Percentiles rank a stretch among this genome's conserved stretches.
These are phyloP conservation scores for Caerostris darwini DNA, from an alignment of 1,140 invertebrate genomes.

Conservation along the genomic window DNA sequence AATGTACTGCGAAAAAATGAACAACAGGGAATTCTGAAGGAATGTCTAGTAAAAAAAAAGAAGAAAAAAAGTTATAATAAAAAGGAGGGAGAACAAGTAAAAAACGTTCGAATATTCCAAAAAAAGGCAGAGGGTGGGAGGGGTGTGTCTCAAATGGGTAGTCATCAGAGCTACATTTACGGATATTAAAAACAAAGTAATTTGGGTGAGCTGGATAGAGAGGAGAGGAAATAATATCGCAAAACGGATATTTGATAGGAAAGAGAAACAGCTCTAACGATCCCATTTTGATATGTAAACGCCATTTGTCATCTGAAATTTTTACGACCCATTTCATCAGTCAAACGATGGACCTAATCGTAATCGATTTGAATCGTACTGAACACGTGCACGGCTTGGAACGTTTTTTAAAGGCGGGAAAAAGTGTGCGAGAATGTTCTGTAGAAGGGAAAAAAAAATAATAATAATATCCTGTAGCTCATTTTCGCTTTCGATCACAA, in stretches of 20 bases:
- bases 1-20: not conserved
- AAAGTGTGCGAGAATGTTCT: slow-evolving; percentile 17
- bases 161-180: slow-evolving; percentile 74
- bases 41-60: not conserved
- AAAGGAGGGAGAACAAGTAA: not conserved
- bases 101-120: not conserved
- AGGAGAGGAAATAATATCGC: slow-evolving; percentile 73
- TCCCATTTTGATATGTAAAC: slow-evolving; percentile 77
- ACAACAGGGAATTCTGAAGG: not conserved
- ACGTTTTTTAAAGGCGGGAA: slow-evolving; percentile 57
- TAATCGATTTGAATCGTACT: slow-evolving; percentile 68
- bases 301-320: slow-evolving; percentile 75
- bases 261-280: slow-evolving; percentile 70
- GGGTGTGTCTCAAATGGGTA: slow-evolving; percentile 50
- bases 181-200: slow-evolving; percentile 77
- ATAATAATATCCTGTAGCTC: slow-evolving; percentile 33
- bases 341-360: slow-evolving; percentile 75
- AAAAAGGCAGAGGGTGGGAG: slow-evolving; percentile 1
- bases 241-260: slow-evolving; percentile 78
- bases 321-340: slow-evolving; percentile 77
- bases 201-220: slow-evolving; percentile 61
- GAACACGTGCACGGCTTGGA: slow-evolving; percentile 53
- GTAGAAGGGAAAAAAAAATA: not conserved
- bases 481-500: slow-evolving; percentile 75
- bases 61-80: not conserved